A percentile compares a stretch with the other conserved stretches of the same genome.
Conservation (phyloP, 1,140 invertebrate genomes). For the Diuraphis noxia region DNA sequence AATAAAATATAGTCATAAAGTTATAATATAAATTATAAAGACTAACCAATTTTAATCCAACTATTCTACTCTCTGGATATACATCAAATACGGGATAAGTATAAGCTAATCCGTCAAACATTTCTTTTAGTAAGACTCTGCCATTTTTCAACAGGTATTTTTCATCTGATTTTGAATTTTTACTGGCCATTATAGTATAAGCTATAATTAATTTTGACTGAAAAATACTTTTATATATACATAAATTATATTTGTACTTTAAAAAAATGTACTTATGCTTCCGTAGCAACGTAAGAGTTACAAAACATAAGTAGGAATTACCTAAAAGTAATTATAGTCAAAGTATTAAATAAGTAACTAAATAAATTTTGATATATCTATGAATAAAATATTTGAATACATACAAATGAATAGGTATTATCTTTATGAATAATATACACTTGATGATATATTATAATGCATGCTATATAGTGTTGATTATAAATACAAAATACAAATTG, state of each 20-base stretch:
- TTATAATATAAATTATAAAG: background rate
- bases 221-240: background rate
- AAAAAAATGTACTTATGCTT: background rate
- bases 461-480: background rate
- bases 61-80: constrained; percentile 26
- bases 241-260: background rate
- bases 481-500: no score
- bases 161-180: background rate
- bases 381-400: no score
- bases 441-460: no score
- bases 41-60: constrained; percentile 39
- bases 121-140: constrained; percentile 46
- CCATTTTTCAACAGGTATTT: constrained; percentile 44
- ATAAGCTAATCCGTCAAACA: constrained; percentile 42
- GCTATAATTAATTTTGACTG: background rate
- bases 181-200: background rate
- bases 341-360: no score
- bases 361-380: no score
- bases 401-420: background rate
- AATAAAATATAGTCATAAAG: background rate
- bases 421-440: background rate
- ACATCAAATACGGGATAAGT: constrained; percentile 40
- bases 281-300: no score
- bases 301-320: no score
- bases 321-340: no score